A percentile compares a stretch with the other conserved stretches of the same genome.
Evolutionary conservation across 2,888 invertebrate genomes (phyloP).

Genomic region (Mystacides longicornis): DNA sequence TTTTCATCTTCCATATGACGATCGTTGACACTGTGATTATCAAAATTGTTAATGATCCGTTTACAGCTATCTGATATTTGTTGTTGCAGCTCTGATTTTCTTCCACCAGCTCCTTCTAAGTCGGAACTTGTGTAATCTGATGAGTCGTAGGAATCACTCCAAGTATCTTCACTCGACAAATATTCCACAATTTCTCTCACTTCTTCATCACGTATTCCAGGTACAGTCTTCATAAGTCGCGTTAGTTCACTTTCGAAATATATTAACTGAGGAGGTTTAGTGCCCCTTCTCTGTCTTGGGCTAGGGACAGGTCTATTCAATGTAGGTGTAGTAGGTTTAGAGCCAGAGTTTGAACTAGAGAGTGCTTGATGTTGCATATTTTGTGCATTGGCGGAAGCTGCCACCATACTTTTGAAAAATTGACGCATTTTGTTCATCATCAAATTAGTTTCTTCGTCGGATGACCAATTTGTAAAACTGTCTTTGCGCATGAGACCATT

Average conservation of each 20-base stretch:
- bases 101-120: constrained; percentile 59
- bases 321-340: constrained; percentile 45
- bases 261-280: constrained; percentile 77
- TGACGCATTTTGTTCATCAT: constrained; percentile 95
- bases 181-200: constrained; percentile 89
- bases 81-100: constrained; percentile 66
- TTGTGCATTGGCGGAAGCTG: constrained; percentile 48
- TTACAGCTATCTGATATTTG: constrained; percentile 85
- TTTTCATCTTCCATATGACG: constrained; percentile 49
- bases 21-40: constrained; percentile 60
- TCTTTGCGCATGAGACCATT: constrained; percentile 69
- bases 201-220: constrained; percentile 83
- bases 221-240: constrained; percentile 86
- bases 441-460: constrained; percentile 86
- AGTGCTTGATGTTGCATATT: constrained; percentile 33
- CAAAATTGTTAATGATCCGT: constrained; percentile 82
- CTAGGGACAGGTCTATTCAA: constrained; percentile 46
- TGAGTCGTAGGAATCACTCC: constrained; percentile 90
- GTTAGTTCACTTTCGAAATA: constrained; percentile 88
- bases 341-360: constrained; percentile 40
- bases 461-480: constrained; percentile 91
- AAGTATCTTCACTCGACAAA: constrained; percentile 84
- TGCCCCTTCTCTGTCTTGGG: constrained; percentile 53
- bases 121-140: constrained; percentile 89
- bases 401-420: constrained; percentile 88